These are phyloP conservation scores for Chionomys nivalis DNA, from an alignment of 2,113 vertebrate genomes.

Conservation along the genomic window DNA sequence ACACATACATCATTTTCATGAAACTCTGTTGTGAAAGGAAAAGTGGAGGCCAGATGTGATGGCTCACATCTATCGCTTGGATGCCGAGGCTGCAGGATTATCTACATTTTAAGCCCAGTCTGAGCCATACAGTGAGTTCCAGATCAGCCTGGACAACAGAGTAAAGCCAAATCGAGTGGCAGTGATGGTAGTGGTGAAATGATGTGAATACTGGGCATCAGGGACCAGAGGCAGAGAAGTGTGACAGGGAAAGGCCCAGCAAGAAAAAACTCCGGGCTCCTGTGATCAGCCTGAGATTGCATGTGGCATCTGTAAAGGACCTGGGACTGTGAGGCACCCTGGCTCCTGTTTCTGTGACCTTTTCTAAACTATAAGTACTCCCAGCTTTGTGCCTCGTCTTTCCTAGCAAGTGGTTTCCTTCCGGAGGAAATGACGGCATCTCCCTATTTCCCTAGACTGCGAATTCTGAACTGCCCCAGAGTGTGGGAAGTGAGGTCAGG, in stretches of 20 bases:
- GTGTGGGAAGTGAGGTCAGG: neutral
- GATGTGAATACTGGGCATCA: neutral
- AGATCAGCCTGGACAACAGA: neutral
- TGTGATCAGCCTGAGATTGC: accelerated
- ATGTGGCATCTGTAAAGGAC: accelerated
- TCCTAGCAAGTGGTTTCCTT: neutral
- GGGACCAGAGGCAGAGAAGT: neutral
- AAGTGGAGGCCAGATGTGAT: neutral
- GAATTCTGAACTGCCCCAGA: neutral
- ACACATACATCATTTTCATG: neutral
- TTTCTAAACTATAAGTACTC: neutral
- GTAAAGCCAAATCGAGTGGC: neutral
- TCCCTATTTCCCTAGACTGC: neutral
- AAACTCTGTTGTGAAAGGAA: neutral
- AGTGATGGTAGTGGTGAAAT: neutral
- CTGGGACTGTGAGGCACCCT: accelerated
- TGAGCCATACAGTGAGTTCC: neutral
- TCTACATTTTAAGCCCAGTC: neutral
- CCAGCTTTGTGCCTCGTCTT: neutral
- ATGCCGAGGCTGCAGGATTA: neutral
- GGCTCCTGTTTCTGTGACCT: neutral
- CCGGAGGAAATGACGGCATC: neutral
- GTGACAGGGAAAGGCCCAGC: neutral
- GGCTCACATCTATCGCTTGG: neutral
- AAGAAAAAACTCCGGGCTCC: neutral